Percentiles rank a stretch among this genome's conserved stretches.
Evolutionary conservation across 2,888 invertebrate species (phyloP).

Genomic region (Pomacea canaliculata): DNA sequence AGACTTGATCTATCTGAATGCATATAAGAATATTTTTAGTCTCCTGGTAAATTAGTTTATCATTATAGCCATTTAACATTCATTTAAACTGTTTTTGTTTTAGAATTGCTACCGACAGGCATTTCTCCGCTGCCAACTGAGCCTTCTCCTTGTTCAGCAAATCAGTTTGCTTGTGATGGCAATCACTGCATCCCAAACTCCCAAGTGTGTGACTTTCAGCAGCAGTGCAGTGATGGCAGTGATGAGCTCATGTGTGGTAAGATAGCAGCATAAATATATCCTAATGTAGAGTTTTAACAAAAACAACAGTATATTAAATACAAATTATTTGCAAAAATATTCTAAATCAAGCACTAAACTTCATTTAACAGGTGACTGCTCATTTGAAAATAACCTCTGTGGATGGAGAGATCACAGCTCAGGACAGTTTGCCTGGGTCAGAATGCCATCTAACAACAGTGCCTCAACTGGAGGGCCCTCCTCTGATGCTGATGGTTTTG

Average conservation of each 20-base stretch:
- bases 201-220: slow-evolving; percentile 58
- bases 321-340: no score
- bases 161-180: slow-evolving; percentile 41
- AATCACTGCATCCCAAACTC: slow-evolving; percentile 47
- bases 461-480: slow-evolving; percentile 45
- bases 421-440: slow-evolving; percentile 54
- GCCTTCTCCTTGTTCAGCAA: slow-evolving; percentile 47
- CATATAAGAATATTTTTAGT: no score
- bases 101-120: slow-evolving; percentile 37
- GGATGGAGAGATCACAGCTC: slow-evolving; percentile 60
- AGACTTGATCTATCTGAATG: no score
- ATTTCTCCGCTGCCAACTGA: slow-evolving; percentile 46
- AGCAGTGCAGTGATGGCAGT: slow-evolving; percentile 51
- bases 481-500: slow-evolving; percentile 36
- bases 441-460: slow-evolving; percentile 7
- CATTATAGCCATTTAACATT: no score
- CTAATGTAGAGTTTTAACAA: no score
- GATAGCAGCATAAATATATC: no score
- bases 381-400: slow-evolving; percentile 59
- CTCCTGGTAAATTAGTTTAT: no score
- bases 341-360: no score
- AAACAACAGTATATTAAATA: no score
- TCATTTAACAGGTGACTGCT: slow-evolving; percentile 48
- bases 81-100: no score
- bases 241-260: slow-evolving; percentile 61